phyloP scores from a whole-genome alignment of 2,797 vertebrate genomes.

The Antennarius maculatus region DNA sequence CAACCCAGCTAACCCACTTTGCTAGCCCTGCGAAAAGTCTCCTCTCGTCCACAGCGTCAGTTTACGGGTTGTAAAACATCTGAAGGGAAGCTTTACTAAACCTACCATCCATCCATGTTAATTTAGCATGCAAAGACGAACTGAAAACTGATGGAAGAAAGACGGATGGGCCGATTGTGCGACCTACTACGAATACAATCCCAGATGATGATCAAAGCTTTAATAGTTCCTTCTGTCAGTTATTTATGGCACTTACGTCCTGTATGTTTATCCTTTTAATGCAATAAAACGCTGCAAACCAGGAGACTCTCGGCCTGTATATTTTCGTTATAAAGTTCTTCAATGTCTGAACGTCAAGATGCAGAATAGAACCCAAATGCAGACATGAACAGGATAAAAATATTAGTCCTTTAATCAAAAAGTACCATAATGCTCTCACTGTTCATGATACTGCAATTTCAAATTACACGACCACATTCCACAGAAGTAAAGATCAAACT shows the following conservation, averaged over 20 bases:
- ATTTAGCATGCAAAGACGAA: constrained; percentile 18
- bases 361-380: constrained; percentile 1
- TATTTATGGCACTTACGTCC: neutral
- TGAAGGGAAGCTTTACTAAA: constrained; percentile 51
- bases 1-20: constrained; percentile 67
- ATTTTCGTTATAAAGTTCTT: constrained; percentile 67
- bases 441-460: constrained; percentile 23
- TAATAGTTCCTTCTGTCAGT: constrained; percentile 13
- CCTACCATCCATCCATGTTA: constrained; percentile 44
- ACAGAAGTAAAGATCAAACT: constrained; percentile 7
- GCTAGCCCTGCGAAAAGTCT: constrained; percentile 55
- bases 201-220: neutral
- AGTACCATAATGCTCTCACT: neutral
- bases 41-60: constrained; percentile 4
- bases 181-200: constrained; percentile 3
- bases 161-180: neutral
- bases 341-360: constrained; percentile 24
- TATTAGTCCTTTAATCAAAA: neutral
- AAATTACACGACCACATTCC: constrained; percentile 35
- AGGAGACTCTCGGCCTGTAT: constrained; percentile 59
- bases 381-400: neutral
- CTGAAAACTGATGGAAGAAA: neutral
- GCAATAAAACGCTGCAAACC: constrained; percentile 33
- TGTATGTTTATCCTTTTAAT: constrained; percentile 4
- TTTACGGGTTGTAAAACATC: constrained; percentile 36